Evolutionary conservation across 2,797 vertebrate species (phyloP).

Genomic region (Lacerta bilineata): DNA sequence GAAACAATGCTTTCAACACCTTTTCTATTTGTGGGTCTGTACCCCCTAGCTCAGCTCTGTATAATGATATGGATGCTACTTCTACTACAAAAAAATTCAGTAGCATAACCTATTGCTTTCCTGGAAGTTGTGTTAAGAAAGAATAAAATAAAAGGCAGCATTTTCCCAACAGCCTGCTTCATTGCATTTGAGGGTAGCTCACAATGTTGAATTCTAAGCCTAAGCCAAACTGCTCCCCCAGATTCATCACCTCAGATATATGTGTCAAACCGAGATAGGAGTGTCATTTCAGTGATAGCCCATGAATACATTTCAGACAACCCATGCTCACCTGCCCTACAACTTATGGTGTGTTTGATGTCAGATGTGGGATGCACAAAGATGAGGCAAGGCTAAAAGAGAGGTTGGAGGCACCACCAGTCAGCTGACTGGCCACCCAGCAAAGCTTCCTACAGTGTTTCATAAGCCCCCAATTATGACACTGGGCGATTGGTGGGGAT

Average conservation of each 20-base stretch:
- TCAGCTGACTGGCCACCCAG: too few species aligned
- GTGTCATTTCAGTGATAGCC: too few species aligned
- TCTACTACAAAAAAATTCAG: slow-evolving; percentile 5
- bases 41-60: background rate
- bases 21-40: background rate
- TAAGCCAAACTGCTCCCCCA: background rate
- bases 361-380: too few species aligned
- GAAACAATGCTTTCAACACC: background rate
- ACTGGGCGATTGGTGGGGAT: too few species aligned
- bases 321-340: too few species aligned
- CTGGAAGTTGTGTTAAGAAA: background rate
- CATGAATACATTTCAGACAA: too few species aligned
- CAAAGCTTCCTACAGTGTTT: too few species aligned
- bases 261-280: too few species aligned
- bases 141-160: background rate
- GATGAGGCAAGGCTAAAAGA: too few species aligned
- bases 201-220: background rate
- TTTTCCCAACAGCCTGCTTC: background rate
- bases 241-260: background rate
- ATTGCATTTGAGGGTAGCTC: background rate
- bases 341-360: too few species aligned
- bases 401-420: too few species aligned
- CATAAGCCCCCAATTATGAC: too few species aligned
- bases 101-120: background rate
- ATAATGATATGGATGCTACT: background rate